Percentiles rank a stretch among this genome's conserved stretches.
Conservation (phyloP, 2,888 invertebrate genomes). For the Ephialtes manifestator region DNA sequence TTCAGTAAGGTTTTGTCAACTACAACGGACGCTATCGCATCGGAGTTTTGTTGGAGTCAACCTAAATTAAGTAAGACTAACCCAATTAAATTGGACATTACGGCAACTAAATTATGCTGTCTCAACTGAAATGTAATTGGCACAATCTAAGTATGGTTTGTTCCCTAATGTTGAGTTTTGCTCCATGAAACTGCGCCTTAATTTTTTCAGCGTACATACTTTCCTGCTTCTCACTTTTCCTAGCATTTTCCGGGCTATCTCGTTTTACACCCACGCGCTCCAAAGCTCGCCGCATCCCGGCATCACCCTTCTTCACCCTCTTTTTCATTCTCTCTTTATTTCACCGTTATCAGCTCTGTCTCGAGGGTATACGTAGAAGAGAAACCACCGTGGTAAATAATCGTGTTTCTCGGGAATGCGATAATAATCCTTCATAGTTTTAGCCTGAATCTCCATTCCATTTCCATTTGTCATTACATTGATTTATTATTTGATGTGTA, state of each 20-base stretch:
- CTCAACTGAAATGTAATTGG: background rate
- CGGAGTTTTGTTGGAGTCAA: too few relatives aligned
- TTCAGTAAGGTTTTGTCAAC: too few relatives aligned
- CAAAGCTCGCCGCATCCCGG: slow-evolving; percentile 20
- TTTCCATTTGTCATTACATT: slow-evolving; percentile 15
- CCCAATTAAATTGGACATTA: too few relatives aligned
- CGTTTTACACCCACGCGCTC: slow-evolving; percentile 20
- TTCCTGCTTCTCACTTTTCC: slow-evolving; percentile 17
- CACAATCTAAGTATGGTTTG: background rate
- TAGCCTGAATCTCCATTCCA: slow-evolving; percentile 18
- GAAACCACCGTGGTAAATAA: slow-evolving; percentile 30
- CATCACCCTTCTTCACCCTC: slow-evolving; percentile 21
- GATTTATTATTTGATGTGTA: slow-evolving; percentile 12
- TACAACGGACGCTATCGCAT: too few relatives aligned
- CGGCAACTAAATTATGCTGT: background rate
- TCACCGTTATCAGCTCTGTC: slow-evolving; percentile 32
- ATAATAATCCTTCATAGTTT: slow-evolving; percentile 36
- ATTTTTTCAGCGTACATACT: slow-evolving; percentile 19
- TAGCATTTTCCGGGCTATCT: slow-evolving; percentile 20
- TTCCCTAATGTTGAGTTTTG: background rate
- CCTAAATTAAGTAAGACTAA: too few relatives aligned
- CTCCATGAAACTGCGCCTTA: background rate
- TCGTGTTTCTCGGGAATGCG: slow-evolving; percentile 19
- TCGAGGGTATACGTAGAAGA: slow-evolving; percentile 3
- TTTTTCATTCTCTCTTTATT: slow-evolving; percentile 37